Base-by-base conservation (phyloP, 2,888 invertebrate genomes). In the Drosophila paranaensis region DNA sequence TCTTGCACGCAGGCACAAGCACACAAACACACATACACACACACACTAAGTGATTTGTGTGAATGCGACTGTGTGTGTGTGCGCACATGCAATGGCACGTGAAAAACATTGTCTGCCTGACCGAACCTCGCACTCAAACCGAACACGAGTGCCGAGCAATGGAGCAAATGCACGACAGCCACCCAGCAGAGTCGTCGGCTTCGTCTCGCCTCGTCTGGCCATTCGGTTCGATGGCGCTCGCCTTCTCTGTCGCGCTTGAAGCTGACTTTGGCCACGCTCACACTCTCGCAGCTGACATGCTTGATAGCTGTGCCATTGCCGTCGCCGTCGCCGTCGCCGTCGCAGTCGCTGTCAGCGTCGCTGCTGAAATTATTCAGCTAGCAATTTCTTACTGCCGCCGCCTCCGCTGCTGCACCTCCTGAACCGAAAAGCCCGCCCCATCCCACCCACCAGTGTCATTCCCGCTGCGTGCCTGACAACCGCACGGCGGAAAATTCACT, bases 401-500 rank as follows among this genome's bases (percentile, higher is more conserved):
- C 46, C 25, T 6, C 30, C 8, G n/a, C 50, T 13, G n/a, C 50
- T 25, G 50, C 39, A 30, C 48, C 42, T 40, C 37, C 43, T 37
- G 16, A 25, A 16, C 42, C 33, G 8, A 33, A 13, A 16, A 16
- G n/a, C 0, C 37, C 46, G 9, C 16, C 45, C 10, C 16, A 16
- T 20, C 16, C 20, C 13, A 30, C 43, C 60, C 27, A 57, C 51
- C 62, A 64, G 60, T 74, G 71, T 81, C 77, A 81, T 66, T 81
- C 66, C 62, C 70, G 71, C 79, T 79, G 79, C 74, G 75, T 82
- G 79, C 79, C 82, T 82, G 82, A 79, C 79, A 79, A 82, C 80
- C 82, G 82, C 79, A 79, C 80, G 87, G 90, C 90, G 88, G 88
- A 88, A 88, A 90, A 90, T 90, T 87, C 82, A 88, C 90, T 88